Conservation (phyloP, 2,797 vertebrate genomes). For the Lemur catta region DNA sequence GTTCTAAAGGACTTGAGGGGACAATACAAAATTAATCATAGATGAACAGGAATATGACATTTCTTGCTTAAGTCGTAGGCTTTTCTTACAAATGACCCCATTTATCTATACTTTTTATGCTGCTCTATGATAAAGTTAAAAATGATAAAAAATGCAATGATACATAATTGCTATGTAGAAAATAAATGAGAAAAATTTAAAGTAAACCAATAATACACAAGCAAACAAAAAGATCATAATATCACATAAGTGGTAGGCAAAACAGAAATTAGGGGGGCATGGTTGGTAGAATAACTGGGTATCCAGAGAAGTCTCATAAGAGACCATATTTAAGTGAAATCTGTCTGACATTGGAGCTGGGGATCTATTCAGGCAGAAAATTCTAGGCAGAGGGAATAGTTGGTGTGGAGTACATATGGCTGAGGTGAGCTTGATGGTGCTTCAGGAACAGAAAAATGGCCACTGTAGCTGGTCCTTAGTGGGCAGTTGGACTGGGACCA, state of each 20-base stretch:
- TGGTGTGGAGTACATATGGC: accelerated
- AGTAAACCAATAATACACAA: not conserved
- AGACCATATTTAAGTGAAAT: not conserved
- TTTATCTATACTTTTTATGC: not conserved
- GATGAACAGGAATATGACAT: not conserved
- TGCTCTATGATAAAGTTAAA: not conserved
- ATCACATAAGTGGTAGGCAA: not conserved
- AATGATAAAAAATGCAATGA: not conserved
- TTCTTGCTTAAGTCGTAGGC: not conserved
- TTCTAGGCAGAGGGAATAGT: not conserved
- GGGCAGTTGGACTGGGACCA: not conserved
- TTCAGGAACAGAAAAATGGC: not conserved
- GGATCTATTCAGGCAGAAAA: not conserved
- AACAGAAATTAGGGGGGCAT: not conserved
- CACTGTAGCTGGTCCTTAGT: not conserved
- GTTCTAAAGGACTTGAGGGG: not conserved
- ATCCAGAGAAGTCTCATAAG: not conserved
- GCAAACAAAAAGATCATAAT: not conserved
- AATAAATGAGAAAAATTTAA: not conserved
- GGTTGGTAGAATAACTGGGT: not conserved
- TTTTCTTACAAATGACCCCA: not conserved
- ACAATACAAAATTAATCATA: not conserved
- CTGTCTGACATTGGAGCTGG: not conserved
- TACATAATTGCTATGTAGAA: not conserved
- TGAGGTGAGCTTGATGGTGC: not conserved